Evolutionary conservation across 2,113 vertebrate genomes (phyloP).

Genomic region (Tragelaphus imberbis): DNA sequence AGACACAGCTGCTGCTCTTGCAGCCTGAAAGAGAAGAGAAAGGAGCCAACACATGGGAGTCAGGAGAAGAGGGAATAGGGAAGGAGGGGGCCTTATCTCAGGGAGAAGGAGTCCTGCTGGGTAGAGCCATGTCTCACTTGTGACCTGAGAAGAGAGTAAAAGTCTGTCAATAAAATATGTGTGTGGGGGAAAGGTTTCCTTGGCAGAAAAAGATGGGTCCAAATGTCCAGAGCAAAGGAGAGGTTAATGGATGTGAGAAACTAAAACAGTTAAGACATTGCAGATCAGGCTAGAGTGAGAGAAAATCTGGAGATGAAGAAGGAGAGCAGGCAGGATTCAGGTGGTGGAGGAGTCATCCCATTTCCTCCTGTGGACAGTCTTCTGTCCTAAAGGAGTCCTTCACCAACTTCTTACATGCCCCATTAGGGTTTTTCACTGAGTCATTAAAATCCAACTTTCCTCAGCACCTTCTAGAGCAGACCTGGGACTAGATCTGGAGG

Average conservation of each 20-base stretch:
- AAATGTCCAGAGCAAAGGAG: neutral
- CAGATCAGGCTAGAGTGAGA: neutral
- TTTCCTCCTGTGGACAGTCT: too few species aligned
- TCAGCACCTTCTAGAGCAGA: neutral
- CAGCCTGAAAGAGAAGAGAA: neutral
- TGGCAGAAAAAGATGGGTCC: neutral
- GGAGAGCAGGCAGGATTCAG: neutral
- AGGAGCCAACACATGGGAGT: neutral
- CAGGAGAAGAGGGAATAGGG: fast-evolving
- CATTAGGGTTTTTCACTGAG: neutral
- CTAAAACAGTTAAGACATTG: neutral
- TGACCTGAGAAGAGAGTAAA: neutral
- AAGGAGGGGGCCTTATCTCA: neutral
- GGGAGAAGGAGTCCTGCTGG: neutral
- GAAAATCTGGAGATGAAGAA: neutral
- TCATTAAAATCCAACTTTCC: neutral
- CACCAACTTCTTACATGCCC: neutral
- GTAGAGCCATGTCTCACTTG: neutral
- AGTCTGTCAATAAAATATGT: neutral
- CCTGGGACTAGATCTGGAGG: fast-evolving
- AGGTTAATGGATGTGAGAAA: neutral
- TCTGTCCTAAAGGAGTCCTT: neutral
- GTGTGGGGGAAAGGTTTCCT: neutral
- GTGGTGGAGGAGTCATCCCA: neutral
- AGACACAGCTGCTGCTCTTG: too few species aligned